A percentile compares a stretch with the other conserved stretches of the same genome.
Conservation (phyloP, 2,113 vertebrate species). For the Spea bombifrons region DNA sequence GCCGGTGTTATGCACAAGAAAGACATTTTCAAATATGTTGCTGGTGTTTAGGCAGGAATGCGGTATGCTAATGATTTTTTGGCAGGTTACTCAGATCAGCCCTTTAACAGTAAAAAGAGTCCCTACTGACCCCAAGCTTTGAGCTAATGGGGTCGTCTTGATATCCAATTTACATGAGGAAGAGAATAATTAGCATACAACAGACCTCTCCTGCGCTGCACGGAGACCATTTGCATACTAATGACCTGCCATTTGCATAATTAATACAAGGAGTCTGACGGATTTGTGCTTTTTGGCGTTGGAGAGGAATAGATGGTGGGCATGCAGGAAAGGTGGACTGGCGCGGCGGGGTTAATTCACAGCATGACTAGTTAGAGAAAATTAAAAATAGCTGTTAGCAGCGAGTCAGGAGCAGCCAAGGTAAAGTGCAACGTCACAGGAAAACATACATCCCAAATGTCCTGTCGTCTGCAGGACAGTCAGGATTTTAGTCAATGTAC, state of each 20-base stretch:
- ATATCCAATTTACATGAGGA: constrained; percentile 44
- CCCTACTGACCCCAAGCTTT: constrained; percentile 34
- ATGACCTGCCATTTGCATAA: constrained; percentile 28
- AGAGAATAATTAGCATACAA: constrained; percentile 42
- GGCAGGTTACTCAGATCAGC: not conserved
- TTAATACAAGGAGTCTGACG: constrained; percentile 23
- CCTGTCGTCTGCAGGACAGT: too few species aligned
- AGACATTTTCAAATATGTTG: not conserved
- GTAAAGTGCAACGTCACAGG: too few species aligned
- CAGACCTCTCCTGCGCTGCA: constrained; percentile 29
- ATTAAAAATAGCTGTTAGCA: too few species aligned
- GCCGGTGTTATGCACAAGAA: too few species aligned
- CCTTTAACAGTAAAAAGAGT: constrained; percentile 13
- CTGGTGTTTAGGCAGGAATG: not conserved
- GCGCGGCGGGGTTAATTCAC: too few species aligned
- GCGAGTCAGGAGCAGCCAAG: too few species aligned
- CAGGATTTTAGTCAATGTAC: too few species aligned
- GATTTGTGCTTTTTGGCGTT: not conserved
- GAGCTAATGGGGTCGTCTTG: constrained; percentile 39
- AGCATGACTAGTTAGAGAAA: too few species aligned
- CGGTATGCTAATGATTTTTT: constrained; percentile 10
- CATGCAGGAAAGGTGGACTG: too few species aligned
- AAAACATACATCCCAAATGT: too few species aligned
- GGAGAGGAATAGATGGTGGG: not conserved
- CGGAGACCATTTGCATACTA: constrained; percentile 43